These are phyloP conservation scores for Osmoderma eremita DNA, from an alignment of 2,888 invertebrate species.

Conservation along the genomic window DNA sequence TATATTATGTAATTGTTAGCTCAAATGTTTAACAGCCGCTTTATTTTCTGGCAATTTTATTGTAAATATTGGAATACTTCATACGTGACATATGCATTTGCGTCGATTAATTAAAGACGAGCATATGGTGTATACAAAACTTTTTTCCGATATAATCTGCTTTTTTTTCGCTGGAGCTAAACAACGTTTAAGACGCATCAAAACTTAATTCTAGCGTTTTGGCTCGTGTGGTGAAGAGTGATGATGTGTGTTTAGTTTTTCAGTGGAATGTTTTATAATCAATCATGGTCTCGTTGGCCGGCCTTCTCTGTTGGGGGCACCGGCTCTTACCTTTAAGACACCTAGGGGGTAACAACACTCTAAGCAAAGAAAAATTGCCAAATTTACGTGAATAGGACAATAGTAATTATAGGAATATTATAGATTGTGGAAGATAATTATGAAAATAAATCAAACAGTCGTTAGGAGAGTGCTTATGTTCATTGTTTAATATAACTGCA, in stretches of 20 bases:
- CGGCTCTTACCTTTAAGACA: slow-evolving; percentile 44
- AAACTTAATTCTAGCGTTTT: slow-evolving; percentile 28
- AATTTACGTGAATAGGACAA: slow-evolving; percentile 44
- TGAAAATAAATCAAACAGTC: slow-evolving; percentile 26
- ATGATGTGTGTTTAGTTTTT: slow-evolving; percentile 55
- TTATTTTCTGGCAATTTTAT: no score
- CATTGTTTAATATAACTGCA: slow-evolving; percentile 9
- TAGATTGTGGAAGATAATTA: slow-evolving; percentile 45
- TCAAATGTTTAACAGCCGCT: no score
- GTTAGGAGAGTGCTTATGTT: background rate
- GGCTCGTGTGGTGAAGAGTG: slow-evolving; percentile 47
- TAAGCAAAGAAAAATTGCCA: slow-evolving; percentile 52
- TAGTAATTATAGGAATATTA: slow-evolving; percentile 43
- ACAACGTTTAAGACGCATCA: slow-evolving; percentile 8
- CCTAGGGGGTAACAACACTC: slow-evolving; percentile 46
- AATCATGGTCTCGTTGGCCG: slow-evolving; percentile 59
- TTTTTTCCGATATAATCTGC: background rate
- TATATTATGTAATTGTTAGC: no score
- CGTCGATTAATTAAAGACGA: no score
- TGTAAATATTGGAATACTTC: no score
- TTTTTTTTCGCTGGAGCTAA: slow-evolving; percentile 6
- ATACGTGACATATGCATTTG: no score
- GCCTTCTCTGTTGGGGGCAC: slow-evolving; percentile 53
- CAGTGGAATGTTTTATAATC: slow-evolving; percentile 58
- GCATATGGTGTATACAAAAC: background rate